Evolutionary conservation across 92 coral and sea anemone genomes (phyloP).

Genomic region (Epizoanthus stellaris): DNA sequence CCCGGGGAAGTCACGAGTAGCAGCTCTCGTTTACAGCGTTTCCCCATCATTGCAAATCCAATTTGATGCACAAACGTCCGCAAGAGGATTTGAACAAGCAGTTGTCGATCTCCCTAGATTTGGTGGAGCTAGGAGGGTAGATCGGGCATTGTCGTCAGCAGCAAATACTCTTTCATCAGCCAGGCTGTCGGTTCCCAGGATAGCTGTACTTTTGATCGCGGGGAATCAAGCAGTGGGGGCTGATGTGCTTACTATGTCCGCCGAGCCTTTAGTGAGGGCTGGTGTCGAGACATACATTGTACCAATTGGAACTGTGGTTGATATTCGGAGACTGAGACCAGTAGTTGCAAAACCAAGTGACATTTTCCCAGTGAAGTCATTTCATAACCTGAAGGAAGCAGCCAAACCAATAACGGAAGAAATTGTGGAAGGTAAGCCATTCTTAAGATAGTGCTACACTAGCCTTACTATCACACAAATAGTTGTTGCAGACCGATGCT

Average conservation of each 20-base stretch:
- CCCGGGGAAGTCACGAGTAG: slow-evolving; percentile 68
- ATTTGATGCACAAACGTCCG: slow-evolving; percentile 45
- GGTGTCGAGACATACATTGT: slow-evolving; percentile 78
- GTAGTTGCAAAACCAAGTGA: slow-evolving; percentile 66
- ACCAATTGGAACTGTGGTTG: slow-evolving; percentile 64
- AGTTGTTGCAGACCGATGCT: too few relatives aligned
- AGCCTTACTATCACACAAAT: neutral
- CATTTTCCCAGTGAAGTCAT: slow-evolving; percentile 58
- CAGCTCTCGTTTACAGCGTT: slow-evolving; percentile 63
- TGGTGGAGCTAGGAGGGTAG: slow-evolving; percentile 69
- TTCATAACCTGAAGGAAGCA: slow-evolving; percentile 46
- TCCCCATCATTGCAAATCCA: slow-evolving; percentile 43
- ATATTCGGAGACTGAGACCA: slow-evolving; percentile 57
- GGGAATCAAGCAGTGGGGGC: slow-evolving; percentile 56
- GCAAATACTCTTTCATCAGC: slow-evolving; percentile 44
- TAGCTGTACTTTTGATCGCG: slow-evolving; percentile 74
- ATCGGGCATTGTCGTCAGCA: slow-evolving; percentile 67
- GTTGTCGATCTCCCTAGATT: slow-evolving; percentile 63
- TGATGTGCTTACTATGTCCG: slow-evolving; percentile 58
- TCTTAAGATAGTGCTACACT: neutral
- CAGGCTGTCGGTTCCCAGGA: slow-evolving; percentile 70
- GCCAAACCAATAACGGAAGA: slow-evolving; percentile 39
- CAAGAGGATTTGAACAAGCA: slow-evolving; percentile 23
- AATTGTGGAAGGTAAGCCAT: slow-evolving; percentile 45
- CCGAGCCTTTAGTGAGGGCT: slow-evolving; percentile 55